Evolutionary conservation across 2,113 vertebrate species (phyloP), one percentile per base, ranked within the genome.

Genomic region (Sprattus sprattus): DNA sequence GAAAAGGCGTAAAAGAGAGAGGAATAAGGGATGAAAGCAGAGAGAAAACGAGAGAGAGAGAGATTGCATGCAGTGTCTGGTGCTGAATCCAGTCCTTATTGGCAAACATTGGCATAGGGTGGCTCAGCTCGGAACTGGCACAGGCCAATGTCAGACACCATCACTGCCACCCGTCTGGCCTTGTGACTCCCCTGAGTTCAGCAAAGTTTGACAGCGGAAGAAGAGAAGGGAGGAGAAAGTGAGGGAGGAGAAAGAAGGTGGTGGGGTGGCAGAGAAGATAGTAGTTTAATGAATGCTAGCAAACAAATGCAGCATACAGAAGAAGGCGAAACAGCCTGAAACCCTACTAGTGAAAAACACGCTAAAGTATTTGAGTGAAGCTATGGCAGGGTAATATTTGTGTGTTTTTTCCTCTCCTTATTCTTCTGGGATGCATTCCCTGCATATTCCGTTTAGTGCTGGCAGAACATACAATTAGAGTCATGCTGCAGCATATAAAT

Each of bases 321-420:
- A 82, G 81, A 75, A 78, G 64, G 64, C 78, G 64, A 83, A 54
- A 86, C 64, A n/a, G 44, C 47, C 28, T 4, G 15, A 39, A 39
- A 39, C 39, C 39, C 39, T 39, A 39, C 39, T 22, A 80, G 81
- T 88, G 6, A n/a, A 10, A n/a, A 18, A 81, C 67, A 25, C 82
- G 45, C 52, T 3, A 39, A 71, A 81, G 83, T 78, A 46, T 81
- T 10, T 81, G 18, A 18, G 6, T 25, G 82, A 18, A 67, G 82
- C 44, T 85, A n/a, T 25, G 22, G 4, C 22, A 25, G 60, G 20
- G 45, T 82, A 10, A 13, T 57, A 16, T 67, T 20, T 64, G 60
- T 67, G 60, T 67, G 60, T 67, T 22, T 67, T 6, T 67, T 6
- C 8, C 6, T 9, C 60, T 25, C 60, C 25, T 6, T 25, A n/a